Conservation (phyloP, 2,888 invertebrate species). For the Euphydryas editha region DNA sequence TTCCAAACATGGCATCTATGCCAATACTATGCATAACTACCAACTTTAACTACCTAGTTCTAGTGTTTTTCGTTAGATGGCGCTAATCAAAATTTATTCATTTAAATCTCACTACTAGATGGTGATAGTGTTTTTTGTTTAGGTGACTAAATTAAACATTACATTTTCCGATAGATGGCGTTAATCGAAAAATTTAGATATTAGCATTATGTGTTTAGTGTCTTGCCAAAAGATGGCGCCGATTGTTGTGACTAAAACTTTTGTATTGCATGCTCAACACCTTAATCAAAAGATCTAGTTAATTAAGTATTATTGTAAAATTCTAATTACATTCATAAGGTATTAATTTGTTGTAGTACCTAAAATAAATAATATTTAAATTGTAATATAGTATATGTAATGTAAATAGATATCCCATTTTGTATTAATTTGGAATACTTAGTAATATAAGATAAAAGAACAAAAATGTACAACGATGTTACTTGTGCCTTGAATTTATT, state of each 20-base stretch:
- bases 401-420: slow-evolving; percentile 22
- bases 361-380: slow-evolving; percentile 6
- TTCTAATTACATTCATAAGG: background rate
- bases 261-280: background rate
- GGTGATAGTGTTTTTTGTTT: no score
- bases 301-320: background rate
- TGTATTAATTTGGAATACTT: slow-evolving; percentile 5
- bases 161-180: slow-evolving; percentile 22
- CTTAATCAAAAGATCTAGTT: background rate
- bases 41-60: slow-evolving; percentile 74
- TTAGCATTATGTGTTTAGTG: background rate
- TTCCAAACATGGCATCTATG: slow-evolving; percentile 85
- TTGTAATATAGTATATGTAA: slow-evolving; percentile 13
- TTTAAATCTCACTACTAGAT: no score
- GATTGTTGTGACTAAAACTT: background rate
- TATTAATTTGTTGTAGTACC: slow-evolving; percentile 1
- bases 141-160: background rate
- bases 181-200: background rate
- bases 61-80: slow-evolving; percentile 13
- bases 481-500: slow-evolving; percentile 44
- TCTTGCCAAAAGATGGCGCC: slow-evolving; percentile 9
- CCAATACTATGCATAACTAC: slow-evolving; percentile 88
- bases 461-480: slow-evolving; percentile 45
- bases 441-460: slow-evolving; percentile 10
- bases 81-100: slow-evolving; percentile 11